Conservation (phyloP, 1,140 invertebrate genomes). For the Akabosia matsudoensis region DNA sequence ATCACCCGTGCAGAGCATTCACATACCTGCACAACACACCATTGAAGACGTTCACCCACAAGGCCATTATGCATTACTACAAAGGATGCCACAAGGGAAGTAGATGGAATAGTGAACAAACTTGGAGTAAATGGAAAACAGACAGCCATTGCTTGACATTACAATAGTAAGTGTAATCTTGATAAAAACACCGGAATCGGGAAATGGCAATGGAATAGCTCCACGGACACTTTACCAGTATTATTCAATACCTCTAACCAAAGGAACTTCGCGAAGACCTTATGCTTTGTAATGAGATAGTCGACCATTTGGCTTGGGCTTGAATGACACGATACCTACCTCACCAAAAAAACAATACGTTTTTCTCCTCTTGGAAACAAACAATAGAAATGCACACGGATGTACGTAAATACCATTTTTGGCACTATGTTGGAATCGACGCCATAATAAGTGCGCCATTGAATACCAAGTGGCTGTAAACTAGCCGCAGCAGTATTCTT, state of each 20-base stretch:
- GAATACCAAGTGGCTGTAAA: not conserved
- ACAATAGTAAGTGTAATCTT: not conserved
- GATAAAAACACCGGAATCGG: not conserved
- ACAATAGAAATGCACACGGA: not conserved
- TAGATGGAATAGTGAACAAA: not conserved
- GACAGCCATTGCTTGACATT: not conserved
- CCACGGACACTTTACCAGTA: too few species aligned
- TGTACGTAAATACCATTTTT: not conserved
- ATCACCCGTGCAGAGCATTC: not conserved
- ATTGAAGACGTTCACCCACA: not conserved
- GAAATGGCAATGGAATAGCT: not conserved
- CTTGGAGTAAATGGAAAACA: not conserved
- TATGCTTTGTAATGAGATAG: not conserved
- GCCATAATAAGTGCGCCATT: not conserved
- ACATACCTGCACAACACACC: not conserved
- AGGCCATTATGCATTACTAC: not conserved
- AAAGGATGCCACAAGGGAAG: not conserved
- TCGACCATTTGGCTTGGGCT: not conserved
- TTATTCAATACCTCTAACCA: too few species aligned
- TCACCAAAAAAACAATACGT: not conserved
- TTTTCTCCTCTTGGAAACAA: not conserved
- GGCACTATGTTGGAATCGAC: not conserved
- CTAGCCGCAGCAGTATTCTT: not conserved
- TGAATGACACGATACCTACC: not conserved
- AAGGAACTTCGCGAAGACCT: too few species aligned